Evolutionary conservation across 2,113 vertebrate species (phyloP), one percentile per base, ranked within the genome.

Genomic region (Alces alces): DNA sequence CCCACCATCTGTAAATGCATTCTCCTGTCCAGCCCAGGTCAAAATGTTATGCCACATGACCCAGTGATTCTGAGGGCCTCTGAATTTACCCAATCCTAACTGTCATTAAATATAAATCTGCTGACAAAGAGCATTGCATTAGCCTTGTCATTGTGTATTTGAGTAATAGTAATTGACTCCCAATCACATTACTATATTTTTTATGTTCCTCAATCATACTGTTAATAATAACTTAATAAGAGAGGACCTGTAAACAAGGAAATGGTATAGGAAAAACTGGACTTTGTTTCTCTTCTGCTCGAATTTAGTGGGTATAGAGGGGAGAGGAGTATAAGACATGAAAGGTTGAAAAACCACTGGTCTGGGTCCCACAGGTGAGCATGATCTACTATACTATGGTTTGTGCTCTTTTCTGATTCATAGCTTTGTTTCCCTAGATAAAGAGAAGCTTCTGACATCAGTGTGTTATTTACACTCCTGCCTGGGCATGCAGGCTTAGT

Each of bases 101-200:
- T 93, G 55, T 76, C 82, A 97, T 93, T 93, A 96, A 83, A 86
- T 94, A 80, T 50, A 95, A 96, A 92, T 28, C 78, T 95, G 28
- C 13, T 89, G 84, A 97, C 91, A 58, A 94, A 39, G 87, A 92
- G 95, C 66, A 83, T 6, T 93, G 39, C 39, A 84, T 88, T 84
- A 84, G 58, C 92, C 64, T 91, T 92, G 1, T 93, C 84, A 93
- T 7, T 28, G 83, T 89, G 23, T 90, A 96, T 83, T 57, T 96
- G 73, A 93, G 79, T 96, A 93, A 97, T 3, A 91, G 66, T 10
- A 90, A 86, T 79, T 96, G 96, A 92, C 15, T 95, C 43, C 60
- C 45, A 73, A 21, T 88, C 92, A 94, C n/a, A 96, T 91, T 84
- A 95, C 17, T 85, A 23, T 93, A 87, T n/a, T 92, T 92, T 96